Evolutionary conservation across 2,797 vertebrate species (phyloP).

Genomic region (Pangasius sanitwongsei): DNA sequence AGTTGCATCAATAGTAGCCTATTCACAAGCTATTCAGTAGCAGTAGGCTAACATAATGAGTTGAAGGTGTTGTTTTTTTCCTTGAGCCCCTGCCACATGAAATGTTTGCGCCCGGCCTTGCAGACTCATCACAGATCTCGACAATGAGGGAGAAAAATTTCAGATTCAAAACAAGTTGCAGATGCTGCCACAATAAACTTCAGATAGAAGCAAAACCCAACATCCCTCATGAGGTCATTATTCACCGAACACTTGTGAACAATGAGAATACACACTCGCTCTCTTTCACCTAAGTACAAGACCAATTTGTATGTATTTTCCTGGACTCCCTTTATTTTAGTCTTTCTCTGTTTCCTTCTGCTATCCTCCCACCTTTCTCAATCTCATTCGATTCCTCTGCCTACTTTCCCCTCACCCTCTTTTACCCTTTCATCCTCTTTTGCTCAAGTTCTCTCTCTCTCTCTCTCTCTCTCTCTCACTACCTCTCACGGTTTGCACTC

Average conservation of each 20-base stretch:
- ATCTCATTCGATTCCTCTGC: not conserved
- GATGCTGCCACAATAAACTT: slow-evolving; percentile 38
- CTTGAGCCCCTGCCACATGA: not conserved
- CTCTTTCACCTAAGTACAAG: slow-evolving; percentile 19
- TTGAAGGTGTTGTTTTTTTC: not conserved
- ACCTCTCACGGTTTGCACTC: slow-evolving; percentile 40
- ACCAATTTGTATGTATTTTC: slow-evolving; percentile 25
- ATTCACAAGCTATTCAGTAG: not conserved
- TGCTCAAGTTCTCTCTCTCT: slow-evolving; percentile 31
- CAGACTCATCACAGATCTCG: slow-evolving; percentile 17
- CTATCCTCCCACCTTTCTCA: slow-evolving; percentile 6
- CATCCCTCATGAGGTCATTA: slow-evolving; percentile 39
- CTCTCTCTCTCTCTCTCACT: slow-evolving; percentile 35
- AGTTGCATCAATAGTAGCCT: not conserved
- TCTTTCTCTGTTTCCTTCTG: slow-evolving; percentile 20
- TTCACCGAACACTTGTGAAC: slow-evolving; percentile 32
- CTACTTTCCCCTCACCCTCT: slow-evolving; percentile 29
- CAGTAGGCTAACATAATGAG: not conserved
- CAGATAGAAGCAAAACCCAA: slow-evolving; percentile 35
- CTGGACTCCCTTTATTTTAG: slow-evolving; percentile 12
- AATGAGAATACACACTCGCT: slow-evolving; percentile 18
- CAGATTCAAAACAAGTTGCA: slow-evolving; percentile 25
- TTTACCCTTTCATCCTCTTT: slow-evolving; percentile 36
- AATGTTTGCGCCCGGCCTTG: not conserved
- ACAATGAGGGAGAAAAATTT: slow-evolving; percentile 29